phyloP scores from a whole-genome alignment of 2,797 vertebrate species.

The Tolypeutes matacus region DNA sequence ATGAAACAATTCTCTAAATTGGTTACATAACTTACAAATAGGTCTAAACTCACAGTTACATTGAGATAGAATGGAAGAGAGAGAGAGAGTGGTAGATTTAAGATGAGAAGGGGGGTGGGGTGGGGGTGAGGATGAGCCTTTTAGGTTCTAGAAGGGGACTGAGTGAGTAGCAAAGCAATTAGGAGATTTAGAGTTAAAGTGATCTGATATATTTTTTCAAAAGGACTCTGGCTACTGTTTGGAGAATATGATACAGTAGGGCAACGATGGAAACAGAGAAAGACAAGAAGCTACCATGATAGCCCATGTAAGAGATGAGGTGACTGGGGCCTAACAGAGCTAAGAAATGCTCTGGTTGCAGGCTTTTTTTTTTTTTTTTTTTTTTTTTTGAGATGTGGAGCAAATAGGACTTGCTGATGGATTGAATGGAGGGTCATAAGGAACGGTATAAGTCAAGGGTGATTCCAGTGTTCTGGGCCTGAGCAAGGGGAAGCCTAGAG shows the following conservation, averaged over 20 bases:
- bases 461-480: neutral
- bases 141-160: neutral
- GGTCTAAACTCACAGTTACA: neutral
- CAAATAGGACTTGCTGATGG: neutral
- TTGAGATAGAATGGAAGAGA: too few relatives aligned
- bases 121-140: neutral
- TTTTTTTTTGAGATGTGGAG: neutral
- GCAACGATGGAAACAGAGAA: neutral
- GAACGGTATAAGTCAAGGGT: neutral
- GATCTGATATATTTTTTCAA: neutral
- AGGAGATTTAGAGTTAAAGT: neutral
- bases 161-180: neutral
- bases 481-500: neutral
- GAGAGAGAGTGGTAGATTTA: neutral
- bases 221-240: neutral
- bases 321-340: neutral
- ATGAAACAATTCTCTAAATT: neutral
- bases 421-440: neutral
- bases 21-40: neutral
- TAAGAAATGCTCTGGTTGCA: neutral
- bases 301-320: neutral
- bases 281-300: rapidly evolving
- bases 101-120: neutral
- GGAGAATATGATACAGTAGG: neutral
- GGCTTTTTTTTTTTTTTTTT: neutral